Evolutionary conservation across 2,888 invertebrate genomes (phyloP), one percentile per base, ranked within the genome.

Genomic region (Podotricha telesiphe): DNA sequence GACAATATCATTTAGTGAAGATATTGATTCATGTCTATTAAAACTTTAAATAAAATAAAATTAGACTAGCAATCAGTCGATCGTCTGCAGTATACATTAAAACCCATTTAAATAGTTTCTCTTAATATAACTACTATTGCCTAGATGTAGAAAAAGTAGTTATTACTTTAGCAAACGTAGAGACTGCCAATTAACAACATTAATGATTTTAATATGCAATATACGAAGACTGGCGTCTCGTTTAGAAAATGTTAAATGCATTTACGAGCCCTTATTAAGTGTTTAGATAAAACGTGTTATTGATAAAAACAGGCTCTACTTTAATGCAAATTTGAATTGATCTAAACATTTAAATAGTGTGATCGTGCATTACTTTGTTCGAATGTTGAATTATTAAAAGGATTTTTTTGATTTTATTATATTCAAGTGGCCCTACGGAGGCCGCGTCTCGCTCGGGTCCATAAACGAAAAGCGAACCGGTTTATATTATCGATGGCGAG

Each of bases 401-500:
- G 53, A 65, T 61, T 47, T 58, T 70, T 62, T 72, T 66, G 47
- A 48, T 70, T 68, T 68, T 64, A 65, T 66, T 53, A 48, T 59
- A 59, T 65, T 67, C 61, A 63, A 71, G 65, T 71, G 68, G 64
- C 48, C 45, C 69, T 62, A 69, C 47, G 50, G 50, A 68, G 73
- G 53, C 28, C 67, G 66, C 69, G 72, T 69, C 69, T 70, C 71
- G 72, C 70, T 69, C 66, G 69, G 71, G 65, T 62, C 84, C 84
- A 86, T 88, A 89, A 88, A 89, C 88, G 89, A 89, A 89, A 87
- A 79, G 72, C 76, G 82, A 86, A 91, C 91, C 90, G 91, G 91
- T 90, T 87, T 76, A 79, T 78, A 79, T 86, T 86, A 89, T 90
- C 89, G 92, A 93, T 93, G 91, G 89, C 89, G 84, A 87, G 88